Evolutionary conservation across 2,797 vertebrate genomes (phyloP), one percentile per base, ranked within the genome.

Genomic region (Enoplosus armatus): DNA sequence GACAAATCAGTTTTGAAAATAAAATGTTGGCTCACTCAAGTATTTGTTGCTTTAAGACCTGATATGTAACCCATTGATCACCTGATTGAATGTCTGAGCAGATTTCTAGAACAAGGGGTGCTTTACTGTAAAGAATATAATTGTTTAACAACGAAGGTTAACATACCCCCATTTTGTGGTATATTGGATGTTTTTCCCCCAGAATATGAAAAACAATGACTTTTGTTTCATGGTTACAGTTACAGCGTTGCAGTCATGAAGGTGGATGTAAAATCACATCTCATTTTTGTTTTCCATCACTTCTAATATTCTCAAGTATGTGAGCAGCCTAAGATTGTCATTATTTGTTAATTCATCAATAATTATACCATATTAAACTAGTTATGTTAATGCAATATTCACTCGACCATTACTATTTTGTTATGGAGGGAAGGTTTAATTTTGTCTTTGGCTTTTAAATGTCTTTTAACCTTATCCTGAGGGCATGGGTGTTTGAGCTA

Each of bases 221-320:
- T 20, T 53, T 27, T 16, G 22, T 71, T 41, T 29, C 5, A 41
- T 29, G 24, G 24, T 61, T 26, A 37, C 12, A 41, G 4, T 6
- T 1, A 43, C 3, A n/a, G 24, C 43, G 24, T 27, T 65, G 1
- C 26, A 24, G 5, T 6, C 1, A 37, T 24, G 15, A 65, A 26
- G 9, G 5, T 29, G 12, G 16, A 9, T 53, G 24, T 39, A 29
- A 1, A 69, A 50, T 5, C 8, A 54, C 14, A 4, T 53, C 11
- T 37, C 29, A 8, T 15, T 0, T 51, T 10, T 0, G 15, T 29
- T 31, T n/a, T 11, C 10, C 12, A 14, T 7, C 14, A 7, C 6
- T 18, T 45, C 24, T 33, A 69, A 22, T 27, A 37, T 20, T 8
- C 1, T 50, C 6, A 15, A 27, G 20, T 69, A 26, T 55, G 16